Evolutionary conservation across 2,888 invertebrate species (phyloP).

Genomic region (Thyatira batis): DNA sequence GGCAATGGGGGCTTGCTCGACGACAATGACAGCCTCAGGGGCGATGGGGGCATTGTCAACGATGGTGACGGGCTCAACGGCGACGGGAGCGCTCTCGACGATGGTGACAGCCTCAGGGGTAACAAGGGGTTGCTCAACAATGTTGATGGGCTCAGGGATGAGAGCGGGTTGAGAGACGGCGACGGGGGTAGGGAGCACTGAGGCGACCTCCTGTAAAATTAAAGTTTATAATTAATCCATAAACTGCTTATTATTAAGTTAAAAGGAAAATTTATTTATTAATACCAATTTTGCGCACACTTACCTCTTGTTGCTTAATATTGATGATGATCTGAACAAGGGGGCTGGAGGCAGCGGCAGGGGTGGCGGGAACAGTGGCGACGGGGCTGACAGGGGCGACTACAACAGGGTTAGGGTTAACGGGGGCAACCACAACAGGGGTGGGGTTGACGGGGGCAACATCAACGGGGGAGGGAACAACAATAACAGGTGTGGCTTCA

Average conservation of each 20-base stretch:
- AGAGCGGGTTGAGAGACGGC: conserved; percentile 12
- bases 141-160: conserved; percentile 1
- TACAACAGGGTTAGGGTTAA: conserved; percentile 6
- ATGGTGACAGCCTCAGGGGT: conserved; percentile 5
- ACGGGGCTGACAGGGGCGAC: conserved; percentile 17
- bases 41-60: conserved; percentile 7
- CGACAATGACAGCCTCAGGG: conserved; percentile 25
- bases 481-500: conserved; percentile 7
- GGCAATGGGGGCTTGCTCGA: conserved; percentile 3
- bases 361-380: conserved; percentile 21
- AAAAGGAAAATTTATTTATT: too few relatives aligned
- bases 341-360: conserved; percentile 40
- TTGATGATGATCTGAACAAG: conserved; percentile 57
- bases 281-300: neutral
- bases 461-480: conserved; percentile 18
- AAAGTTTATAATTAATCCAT: neutral
- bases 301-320: conserved; percentile 32
- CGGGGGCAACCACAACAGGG: conserved; percentile 10
- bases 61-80: conserved; percentile 4
- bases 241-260: too few relatives aligned
- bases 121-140: conserved; percentile 4
- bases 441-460: conserved; percentile 17
- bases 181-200: conserved; percentile 8
- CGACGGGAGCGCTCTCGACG: neutral
- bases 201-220: neutral